Conservation (phyloP, 2,888 invertebrate species). For the Euplagia quadripunctaria region DNA sequence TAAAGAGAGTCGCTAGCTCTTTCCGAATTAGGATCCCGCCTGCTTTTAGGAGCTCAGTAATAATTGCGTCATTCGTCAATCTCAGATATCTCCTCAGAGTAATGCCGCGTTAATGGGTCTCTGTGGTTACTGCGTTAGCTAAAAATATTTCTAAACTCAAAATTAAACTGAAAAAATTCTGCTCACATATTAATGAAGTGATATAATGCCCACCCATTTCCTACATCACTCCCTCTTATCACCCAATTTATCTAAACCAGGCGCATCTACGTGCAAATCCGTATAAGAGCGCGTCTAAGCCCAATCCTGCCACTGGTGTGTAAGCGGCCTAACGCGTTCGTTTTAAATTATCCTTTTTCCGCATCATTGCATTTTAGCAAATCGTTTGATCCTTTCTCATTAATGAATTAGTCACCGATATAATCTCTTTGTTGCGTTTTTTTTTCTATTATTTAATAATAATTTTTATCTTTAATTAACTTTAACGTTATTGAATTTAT, state of each 20-base stretch:
- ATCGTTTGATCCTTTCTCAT: slow-evolving; percentile 50
- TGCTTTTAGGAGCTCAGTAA: no score
- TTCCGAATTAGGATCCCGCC: no score
- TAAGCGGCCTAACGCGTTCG: slow-evolving; percentile 39
- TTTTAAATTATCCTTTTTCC: slow-evolving; percentile 52
- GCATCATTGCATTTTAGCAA: slow-evolving; percentile 38
- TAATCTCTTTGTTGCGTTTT: not conserved
- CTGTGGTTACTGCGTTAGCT: no score
- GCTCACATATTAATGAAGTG: not conserved
- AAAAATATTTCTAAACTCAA: not conserved
- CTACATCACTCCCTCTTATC: slow-evolving; percentile 6
- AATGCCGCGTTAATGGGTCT: no score
- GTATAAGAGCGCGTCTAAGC: slow-evolving; percentile 29
- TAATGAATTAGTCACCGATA: slow-evolving; percentile 41
- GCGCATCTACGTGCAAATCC: slow-evolving; percentile 40
- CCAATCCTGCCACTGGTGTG: slow-evolving; percentile 30
- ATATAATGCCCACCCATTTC: slow-evolving; percentile 7
- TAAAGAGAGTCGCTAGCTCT: no score
- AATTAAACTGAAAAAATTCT: not conserved
- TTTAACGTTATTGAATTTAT: not conserved
- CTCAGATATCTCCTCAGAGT: no score
- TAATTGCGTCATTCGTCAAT: no score
- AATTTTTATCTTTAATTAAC: no score
- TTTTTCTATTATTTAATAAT: not conserved
- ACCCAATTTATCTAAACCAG: slow-evolving; percentile 17